phyloP scores from a whole-genome alignment of 2,888 invertebrate species.

The Archaeoteleia sp. region DNA sequence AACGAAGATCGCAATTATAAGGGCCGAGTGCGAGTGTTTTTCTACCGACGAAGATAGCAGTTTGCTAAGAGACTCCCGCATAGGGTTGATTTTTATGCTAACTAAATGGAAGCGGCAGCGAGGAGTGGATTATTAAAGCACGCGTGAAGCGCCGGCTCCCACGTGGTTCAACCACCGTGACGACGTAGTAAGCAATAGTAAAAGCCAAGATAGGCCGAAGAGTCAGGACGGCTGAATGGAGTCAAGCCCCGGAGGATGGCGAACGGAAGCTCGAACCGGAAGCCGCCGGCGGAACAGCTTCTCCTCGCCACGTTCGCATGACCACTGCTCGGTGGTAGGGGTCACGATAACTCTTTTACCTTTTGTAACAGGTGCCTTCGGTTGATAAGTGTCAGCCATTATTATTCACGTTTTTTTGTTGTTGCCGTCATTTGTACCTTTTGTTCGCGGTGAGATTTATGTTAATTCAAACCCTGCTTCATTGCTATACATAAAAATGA shows the following conservation, averaged over 20 bases:
- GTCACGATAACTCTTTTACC: slow-evolving; percentile 67
- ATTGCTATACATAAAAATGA: no score
- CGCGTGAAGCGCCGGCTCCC: slow-evolving; percentile 65
- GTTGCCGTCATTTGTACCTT: slow-evolving; percentile 13
- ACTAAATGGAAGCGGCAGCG: no score
- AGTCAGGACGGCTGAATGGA: slow-evolving; percentile 54
- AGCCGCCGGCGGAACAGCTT: slow-evolving; percentile 69
- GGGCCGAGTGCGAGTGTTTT: no score
- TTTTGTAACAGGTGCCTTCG: slow-evolving; percentile 62
- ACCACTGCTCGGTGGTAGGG: slow-evolving; percentile 59
- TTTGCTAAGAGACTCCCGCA: no score
- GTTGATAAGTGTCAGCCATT: slow-evolving; percentile 57
- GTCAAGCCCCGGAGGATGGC: slow-evolving; percentile 50
- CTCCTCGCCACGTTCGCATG: slow-evolving; percentile 67
- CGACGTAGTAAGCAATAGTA: slow-evolving; percentile 67
- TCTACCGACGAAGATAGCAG: background rate
- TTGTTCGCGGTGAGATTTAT: slow-evolving; percentile 19
- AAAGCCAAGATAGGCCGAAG: slow-evolving; percentile 55
- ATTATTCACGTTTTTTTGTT: slow-evolving; percentile 27
- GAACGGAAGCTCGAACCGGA: slow-evolving; percentile 66
- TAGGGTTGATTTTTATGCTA: slow-evolving; percentile 34
- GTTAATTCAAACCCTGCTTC: slow-evolving; percentile 9
- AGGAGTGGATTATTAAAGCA: slow-evolving; percentile 55
- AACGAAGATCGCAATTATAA: no score
- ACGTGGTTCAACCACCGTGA: slow-evolving; percentile 73